Evolutionary conservation across 1,140 invertebrate species (phyloP), one percentile per base, ranked within the genome.

Genomic region (Galendromus occidentalis): DNA sequence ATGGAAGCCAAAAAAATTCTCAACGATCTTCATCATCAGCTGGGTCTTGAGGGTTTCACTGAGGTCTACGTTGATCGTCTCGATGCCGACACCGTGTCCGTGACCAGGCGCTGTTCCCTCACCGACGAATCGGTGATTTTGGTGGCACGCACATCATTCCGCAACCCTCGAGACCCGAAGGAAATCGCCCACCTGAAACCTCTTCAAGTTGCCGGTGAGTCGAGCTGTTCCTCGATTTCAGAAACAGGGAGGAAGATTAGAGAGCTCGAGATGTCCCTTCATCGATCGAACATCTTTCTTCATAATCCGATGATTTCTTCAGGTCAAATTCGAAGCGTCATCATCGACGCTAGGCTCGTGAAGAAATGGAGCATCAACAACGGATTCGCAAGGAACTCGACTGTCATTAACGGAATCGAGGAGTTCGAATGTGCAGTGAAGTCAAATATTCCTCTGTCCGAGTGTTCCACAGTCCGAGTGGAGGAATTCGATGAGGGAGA

Each of bases 21-120:
- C 9, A 96, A 96, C 75, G 77, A 86, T 65, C 77, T 98, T 12
- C 95, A 98, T 76, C 81, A 78, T 64, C 77, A 82, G 69, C 79
- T 98, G 17, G 90, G 87, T 0, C 75, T 77, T 65, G 77, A 83
- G 66, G 85, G 86, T 7, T 96, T 84, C 76, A 82, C 79, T 68
- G 87, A 96, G 78, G 84, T 92, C n/a, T 98, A 86, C 78, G 93
- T 98, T 2, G 94, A 99, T 78, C 93, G 98, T 82, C 84, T 97
- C 77, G 86, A 91, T 74, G 71, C 78, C 1, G 86, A 98, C 77
- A 83, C 94, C 41, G 87, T 98, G 14, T 90, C 91, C 20, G 85
- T 98, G 1, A 98, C 95, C 0, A 81, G 95, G 66, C 93, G 97
- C 73, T 88, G 88, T 70, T 88, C 91, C 0, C 77, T 73, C 4